A percentile compares a stretch with the other conserved stretches of the same genome.
phyloP scores from a whole-genome alignment of 2,113 vertebrate genomes.

The Erpornis zantholeuca region DNA sequence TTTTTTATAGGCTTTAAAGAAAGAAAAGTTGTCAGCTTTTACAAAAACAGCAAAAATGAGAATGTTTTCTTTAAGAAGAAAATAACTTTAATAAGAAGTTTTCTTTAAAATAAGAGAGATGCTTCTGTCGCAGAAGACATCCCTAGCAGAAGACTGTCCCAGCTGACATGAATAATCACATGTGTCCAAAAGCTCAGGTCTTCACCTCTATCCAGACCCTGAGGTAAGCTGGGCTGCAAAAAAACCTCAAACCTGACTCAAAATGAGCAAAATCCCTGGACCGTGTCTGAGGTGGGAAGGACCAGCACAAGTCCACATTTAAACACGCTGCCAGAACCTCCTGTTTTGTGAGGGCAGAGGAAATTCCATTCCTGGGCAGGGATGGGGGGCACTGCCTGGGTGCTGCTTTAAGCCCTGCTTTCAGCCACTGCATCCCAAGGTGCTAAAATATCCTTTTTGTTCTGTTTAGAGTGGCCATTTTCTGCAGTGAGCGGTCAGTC shows the following conservation, averaged over 20 bases:
- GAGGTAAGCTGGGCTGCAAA: not conserved
- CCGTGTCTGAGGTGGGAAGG: not conserved
- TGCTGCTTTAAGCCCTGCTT: not conserved
- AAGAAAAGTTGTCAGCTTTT: not conserved
- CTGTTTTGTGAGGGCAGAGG: not conserved
- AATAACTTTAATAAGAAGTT: not conserved
- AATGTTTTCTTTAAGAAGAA: not conserved
- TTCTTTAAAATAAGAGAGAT: not conserved
- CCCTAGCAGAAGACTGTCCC: not conserved
- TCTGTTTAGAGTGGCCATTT: slow-evolving; percentile 9
- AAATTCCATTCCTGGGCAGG: not conserved
- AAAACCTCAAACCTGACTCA: not conserved
- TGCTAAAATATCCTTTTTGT: not conserved
- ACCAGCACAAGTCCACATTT: not conserved
- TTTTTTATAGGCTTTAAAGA: not conserved
- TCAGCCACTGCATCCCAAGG: not conserved
- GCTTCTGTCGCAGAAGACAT: not conserved
- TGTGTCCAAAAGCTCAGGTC: not conserved
- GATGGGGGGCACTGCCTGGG: not conserved
- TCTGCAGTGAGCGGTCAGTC: not conserved
- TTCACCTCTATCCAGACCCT: not conserved
- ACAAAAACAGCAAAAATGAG: not conserved
- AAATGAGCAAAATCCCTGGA: not conserved
- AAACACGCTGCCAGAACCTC: not conserved
- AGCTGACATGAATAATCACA: not conserved